Conservation (phyloP, 2,888 invertebrate species). For the Diplolepis rosae region DNA sequence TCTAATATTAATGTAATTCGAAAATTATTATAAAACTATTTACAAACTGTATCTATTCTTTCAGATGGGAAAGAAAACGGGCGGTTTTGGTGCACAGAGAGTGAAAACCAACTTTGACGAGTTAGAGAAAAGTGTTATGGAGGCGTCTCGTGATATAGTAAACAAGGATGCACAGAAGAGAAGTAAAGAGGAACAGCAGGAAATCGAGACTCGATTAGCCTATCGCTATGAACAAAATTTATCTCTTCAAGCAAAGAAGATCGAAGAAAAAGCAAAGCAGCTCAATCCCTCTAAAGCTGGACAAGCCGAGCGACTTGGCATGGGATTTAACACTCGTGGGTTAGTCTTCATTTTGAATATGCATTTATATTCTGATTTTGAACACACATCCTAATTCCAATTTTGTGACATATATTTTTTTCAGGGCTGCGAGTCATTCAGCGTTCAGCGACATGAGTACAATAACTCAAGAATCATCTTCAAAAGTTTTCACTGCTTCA, state of each 20-base stretch:
- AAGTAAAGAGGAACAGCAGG: conserved; percentile 81
- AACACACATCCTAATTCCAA: too few relatives aligned
- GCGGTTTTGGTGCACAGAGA: conserved; percentile 92
- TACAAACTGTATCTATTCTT: conserved; percentile 10
- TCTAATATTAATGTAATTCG: background rate
- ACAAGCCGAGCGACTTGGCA: conserved; percentile 94
- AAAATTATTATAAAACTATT: background rate
- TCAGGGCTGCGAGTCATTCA: conserved; percentile 86
- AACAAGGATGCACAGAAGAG: conserved; percentile 72
- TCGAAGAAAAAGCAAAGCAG: conserved; percentile 83
- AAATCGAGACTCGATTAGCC: conserved; percentile 80
- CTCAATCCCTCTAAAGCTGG: conserved; percentile 89
- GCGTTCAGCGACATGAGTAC: conserved; percentile 92
- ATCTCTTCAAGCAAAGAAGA: conserved; percentile 80
- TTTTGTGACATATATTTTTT: conserved; percentile 39
- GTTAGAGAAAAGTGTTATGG: conserved; percentile 91
- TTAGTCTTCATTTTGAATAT: conserved; percentile 59
- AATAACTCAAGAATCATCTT: conserved; percentile 86
- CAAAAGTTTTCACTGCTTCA: conserved; percentile 65
- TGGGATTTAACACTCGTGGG: conserved; percentile 83
- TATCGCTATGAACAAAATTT: conserved; percentile 82
- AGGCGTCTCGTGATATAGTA: conserved; percentile 76
- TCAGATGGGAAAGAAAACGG: conserved; percentile 88
- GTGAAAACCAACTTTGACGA: conserved; percentile 96
- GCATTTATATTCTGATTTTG: background rate